A percentile compares a stretch with the other conserved stretches of the same genome.
phyloP scores from a whole-genome alignment of 2,888 invertebrate genomes.

The Caenorhabditis afra region DNA sequence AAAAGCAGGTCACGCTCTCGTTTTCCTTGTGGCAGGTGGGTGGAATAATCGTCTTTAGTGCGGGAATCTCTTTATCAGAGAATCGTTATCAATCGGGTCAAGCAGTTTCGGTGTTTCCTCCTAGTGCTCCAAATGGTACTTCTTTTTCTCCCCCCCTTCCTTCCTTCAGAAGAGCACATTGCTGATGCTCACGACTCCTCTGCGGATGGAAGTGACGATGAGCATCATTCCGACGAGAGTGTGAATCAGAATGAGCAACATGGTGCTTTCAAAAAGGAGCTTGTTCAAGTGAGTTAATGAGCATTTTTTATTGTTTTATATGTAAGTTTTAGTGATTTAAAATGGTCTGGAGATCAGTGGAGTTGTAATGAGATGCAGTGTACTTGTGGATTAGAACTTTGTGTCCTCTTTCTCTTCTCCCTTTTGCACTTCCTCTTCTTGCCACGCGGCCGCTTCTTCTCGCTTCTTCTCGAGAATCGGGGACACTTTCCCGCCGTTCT shows the following conservation, averaged over 20 bases:
- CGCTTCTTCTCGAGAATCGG: conserved; percentile 16
- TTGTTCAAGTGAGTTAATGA: too few species aligned
- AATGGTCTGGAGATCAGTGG: background rate
- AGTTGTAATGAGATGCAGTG: background rate
- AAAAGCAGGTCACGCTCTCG: conserved; percentile 4
- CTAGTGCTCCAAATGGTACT: too few species aligned
- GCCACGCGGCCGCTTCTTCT: conserved; percentile 5
- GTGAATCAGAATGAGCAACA: conserved; percentile 35
- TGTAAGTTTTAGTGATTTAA: background rate
- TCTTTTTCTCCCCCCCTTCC: too few species aligned
- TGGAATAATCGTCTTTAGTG: conserved; percentile 9
- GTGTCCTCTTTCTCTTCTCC: background rate
- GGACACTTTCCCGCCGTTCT: background rate
- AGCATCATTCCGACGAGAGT: conserved; percentile 24
- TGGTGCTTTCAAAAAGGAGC: too few species aligned
- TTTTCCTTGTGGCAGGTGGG: conserved; percentile 8
- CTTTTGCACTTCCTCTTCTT: background rate
- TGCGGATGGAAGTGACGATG: conserved; percentile 8
- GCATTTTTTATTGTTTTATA: too few species aligned
- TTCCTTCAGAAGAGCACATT: too few species aligned
- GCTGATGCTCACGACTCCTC: background rate
- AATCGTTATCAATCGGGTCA: background rate
- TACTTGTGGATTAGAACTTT: background rate
- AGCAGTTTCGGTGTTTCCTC: too few species aligned
- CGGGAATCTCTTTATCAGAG: background rate